Evolutionary conservation across 1,140 invertebrate species (phyloP).

Genomic region (Diachasma alloeum): DNA sequence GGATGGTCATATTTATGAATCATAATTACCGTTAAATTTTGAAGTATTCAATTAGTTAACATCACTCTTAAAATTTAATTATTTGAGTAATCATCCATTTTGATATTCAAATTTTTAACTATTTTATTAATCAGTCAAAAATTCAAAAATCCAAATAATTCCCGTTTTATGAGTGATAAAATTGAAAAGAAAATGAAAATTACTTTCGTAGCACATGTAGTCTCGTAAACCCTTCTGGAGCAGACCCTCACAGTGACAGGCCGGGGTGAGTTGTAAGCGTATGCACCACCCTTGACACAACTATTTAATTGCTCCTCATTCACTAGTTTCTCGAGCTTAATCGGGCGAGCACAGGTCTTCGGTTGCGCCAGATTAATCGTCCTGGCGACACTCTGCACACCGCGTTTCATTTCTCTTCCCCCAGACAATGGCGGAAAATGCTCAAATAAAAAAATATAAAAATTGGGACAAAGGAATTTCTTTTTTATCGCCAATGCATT

Average conservation of each 20-base stretch:
- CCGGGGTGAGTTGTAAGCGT: neutral
- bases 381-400: neutral
- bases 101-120: no score
- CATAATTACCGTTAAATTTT: no score
- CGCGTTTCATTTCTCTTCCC: slow-evolving; percentile 22
- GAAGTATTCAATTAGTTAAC: neutral
- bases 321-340: slow-evolving; percentile 1
- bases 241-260: neutral
- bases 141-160: no score
- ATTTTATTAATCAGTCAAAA: no score
- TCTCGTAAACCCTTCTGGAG: neutral
- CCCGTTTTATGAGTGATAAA: no score
- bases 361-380: slow-evolving; percentile 7
- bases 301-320: neutral
- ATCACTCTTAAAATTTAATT: neutral
- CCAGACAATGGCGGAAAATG: neutral
- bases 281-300: neutral
- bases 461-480: neutral
- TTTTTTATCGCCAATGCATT: neutral
- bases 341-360: neutral
- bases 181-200: no score
- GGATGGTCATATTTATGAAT: no score
- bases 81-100: no score
- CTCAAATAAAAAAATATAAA: neutral
- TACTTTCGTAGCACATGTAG: neutral